Percentiles rank a stretch among this genome's conserved stretches.
phyloP scores from a whole-genome alignment of 2,113 vertebrate genomes.

The Sakesphorus luctuosus region DNA sequence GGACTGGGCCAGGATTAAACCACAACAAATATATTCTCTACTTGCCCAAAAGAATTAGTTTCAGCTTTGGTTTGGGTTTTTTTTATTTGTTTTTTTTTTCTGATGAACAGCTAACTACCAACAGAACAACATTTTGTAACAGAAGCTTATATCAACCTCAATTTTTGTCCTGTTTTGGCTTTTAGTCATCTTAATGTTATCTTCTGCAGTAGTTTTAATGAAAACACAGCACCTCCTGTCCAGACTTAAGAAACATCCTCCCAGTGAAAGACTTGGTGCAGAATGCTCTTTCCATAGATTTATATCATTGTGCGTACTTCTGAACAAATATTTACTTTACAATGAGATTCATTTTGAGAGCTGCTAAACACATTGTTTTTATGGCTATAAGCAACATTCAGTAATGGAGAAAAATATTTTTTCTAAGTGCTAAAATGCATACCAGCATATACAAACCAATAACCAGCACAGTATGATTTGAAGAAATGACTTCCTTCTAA shows the following conservation, averaged over 20 bases:
- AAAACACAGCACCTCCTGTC: not conserved
- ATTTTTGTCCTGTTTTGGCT: not conserved
- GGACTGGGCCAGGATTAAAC: not conserved
- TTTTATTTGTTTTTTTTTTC: not conserved
- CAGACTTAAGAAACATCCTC: not conserved
- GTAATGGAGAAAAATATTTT: slow-evolving; percentile 23
- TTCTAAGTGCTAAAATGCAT: slow-evolving; percentile 33
- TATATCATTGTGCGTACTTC: not conserved
- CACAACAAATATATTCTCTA: not conserved
- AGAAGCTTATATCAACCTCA: not conserved
- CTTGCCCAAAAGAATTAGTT: not conserved
- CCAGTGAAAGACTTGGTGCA: not conserved
- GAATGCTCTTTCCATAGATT: slow-evolving; percentile 17
- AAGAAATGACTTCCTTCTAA: slow-evolving; percentile 33
- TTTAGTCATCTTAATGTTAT: not conserved
- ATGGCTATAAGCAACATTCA: slow-evolving; percentile 2
- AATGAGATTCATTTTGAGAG: not conserved
- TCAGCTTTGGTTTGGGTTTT: not conserved
- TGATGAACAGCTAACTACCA: not conserved
- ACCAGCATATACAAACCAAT: slow-evolving; percentile 40
- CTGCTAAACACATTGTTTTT: not conserved
- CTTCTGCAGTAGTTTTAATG: not conserved
- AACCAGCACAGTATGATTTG: slow-evolving; percentile 37
- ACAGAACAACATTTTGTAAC: not conserved
- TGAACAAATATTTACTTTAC: slow-evolving; percentile 42